phyloP scores from a whole-genome alignment of 30 jellyfish, hydroid and myxozoan species.

The Nemopilema nomurai region DNA sequence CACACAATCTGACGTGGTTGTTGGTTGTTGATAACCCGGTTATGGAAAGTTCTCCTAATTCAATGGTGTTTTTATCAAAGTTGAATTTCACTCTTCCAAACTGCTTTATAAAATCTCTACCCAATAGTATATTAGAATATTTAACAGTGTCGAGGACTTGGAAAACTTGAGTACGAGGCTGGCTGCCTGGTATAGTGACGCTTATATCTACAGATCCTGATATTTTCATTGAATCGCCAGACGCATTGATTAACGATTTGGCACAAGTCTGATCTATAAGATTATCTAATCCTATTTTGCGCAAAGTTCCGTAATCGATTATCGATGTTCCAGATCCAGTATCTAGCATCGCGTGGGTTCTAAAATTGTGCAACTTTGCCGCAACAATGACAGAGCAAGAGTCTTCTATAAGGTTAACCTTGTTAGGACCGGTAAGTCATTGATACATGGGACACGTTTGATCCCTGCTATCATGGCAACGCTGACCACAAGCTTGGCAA shows the following conservation, averaged over 20 bases:
- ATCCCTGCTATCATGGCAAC: conserved; percentile 44
- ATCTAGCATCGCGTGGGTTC: conserved; percentile 55
- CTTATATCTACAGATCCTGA: conserved; percentile 21
- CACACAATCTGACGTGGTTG: conserved; percentile 22
- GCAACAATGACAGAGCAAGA: conserved; percentile 46
- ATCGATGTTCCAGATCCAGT: conserved; percentile 50
- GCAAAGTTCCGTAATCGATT: conserved; percentile 27
- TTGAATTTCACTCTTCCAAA: conserved; percentile 17
- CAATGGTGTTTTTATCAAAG: conserved; percentile 11
- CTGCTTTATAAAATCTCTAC: conserved; percentile 39
- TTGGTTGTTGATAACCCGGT: conserved; percentile 31
- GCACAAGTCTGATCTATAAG: background rate
- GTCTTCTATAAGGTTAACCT: conserved; percentile 25
- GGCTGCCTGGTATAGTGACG: conserved; percentile 18
- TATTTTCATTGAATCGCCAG: conserved; percentile 40
- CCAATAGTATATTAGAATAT: conserved; percentile 6
- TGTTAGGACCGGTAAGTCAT: conserved; percentile 48
- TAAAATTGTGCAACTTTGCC: conserved; percentile 30
- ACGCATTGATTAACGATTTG: conserved; percentile 15
- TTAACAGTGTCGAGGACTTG: conserved; percentile 40
- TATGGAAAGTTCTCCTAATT: conserved; percentile 3
- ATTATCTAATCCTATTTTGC: conserved; percentile 21
- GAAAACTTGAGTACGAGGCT: conserved; percentile 8
- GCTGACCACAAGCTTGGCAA: conserved; percentile 78
- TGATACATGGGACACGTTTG: conserved; percentile 43